phyloP scores from a whole-genome alignment of 2,888 invertebrate genomes.

The Argynnis bischoffii region DNA sequence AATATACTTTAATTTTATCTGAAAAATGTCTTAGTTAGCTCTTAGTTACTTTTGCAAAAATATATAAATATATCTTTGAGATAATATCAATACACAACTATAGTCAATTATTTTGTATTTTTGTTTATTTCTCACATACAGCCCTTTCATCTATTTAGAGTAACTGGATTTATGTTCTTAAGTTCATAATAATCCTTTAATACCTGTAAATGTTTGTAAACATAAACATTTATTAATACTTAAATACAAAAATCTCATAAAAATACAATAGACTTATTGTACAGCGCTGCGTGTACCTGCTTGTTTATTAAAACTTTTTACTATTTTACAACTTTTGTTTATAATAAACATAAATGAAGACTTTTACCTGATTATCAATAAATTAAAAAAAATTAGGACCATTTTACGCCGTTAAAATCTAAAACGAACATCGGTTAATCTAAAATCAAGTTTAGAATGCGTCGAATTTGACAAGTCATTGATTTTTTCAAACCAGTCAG shows the following conservation, averaged over 20 bases:
- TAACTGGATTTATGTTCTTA: not conserved
- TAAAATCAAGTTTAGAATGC: conserved; percentile 68
- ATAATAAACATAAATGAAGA: not conserved
- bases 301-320: not conserved
- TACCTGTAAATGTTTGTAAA: conserved; percentile 24
- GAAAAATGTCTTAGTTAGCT: too few species aligned
- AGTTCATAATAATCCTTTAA: too few species aligned
- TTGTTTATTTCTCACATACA: too few species aligned
- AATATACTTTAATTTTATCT: too few species aligned
- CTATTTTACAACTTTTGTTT: not conserved
- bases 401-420: conserved; percentile 53
- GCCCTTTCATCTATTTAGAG: not conserved
- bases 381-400: conserved; percentile 18
- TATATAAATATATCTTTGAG: too few species aligned
- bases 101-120: too few species aligned
- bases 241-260: conserved; percentile 17
- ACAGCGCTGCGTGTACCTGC: conserved; percentile 14
- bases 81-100: too few species aligned
- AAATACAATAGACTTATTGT: conserved; percentile 17
- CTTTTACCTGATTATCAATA: not conserved
- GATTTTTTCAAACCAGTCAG: conserved; percentile 71
- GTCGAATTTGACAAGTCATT: conserved; percentile 81
- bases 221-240: conserved; percentile 20
- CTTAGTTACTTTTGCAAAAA: too few species aligned
- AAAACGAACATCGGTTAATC: conserved; percentile 57